Conservation (phyloP, 23 tunicate species). For the Clavelina lepadiformis region DNA sequence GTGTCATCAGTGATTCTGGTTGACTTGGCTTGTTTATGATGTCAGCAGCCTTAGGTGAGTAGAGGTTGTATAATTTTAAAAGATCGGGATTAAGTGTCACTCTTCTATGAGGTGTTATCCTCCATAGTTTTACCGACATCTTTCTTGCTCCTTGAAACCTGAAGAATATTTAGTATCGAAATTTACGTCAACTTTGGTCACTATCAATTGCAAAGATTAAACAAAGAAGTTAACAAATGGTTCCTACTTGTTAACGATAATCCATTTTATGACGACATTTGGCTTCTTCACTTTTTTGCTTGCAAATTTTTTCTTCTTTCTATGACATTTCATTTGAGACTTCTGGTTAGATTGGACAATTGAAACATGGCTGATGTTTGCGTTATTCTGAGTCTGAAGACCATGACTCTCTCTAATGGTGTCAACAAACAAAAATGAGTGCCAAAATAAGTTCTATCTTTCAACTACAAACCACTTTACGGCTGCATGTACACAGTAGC, state of each 20-base stretch:
- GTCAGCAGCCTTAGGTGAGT: constrained; percentile 27
- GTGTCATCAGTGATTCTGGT: too few relatives aligned
- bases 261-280: constrained; percentile 47
- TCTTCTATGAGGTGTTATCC: constrained; percentile 9
- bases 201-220: not conserved
- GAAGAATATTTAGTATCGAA: not conserved
- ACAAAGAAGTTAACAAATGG: not conserved
- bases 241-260: constrained; percentile 49
- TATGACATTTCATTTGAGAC: too few relatives aligned
- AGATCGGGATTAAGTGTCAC: constrained; percentile 22
- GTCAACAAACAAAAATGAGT: too few relatives aligned
- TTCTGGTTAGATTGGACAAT: too few relatives aligned
- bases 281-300: constrained; percentile 3
- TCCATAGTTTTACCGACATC: constrained; percentile 55
- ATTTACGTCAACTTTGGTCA: not conserved
- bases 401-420: too few relatives aligned
- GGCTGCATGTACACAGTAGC: too few relatives aligned
- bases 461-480: too few relatives aligned
- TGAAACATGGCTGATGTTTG: too few relatives aligned
- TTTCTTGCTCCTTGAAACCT: constrained; percentile 47
- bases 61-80: constrained; percentile 32
- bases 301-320: not conserved
- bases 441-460: too few relatives aligned
- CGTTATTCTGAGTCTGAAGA: too few relatives aligned
- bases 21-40: not conserved